Evolutionary conservation across 2,113 vertebrate genomes (phyloP), one percentile per base, ranked within the genome.

Genomic region (Rattus rattus): DNA sequence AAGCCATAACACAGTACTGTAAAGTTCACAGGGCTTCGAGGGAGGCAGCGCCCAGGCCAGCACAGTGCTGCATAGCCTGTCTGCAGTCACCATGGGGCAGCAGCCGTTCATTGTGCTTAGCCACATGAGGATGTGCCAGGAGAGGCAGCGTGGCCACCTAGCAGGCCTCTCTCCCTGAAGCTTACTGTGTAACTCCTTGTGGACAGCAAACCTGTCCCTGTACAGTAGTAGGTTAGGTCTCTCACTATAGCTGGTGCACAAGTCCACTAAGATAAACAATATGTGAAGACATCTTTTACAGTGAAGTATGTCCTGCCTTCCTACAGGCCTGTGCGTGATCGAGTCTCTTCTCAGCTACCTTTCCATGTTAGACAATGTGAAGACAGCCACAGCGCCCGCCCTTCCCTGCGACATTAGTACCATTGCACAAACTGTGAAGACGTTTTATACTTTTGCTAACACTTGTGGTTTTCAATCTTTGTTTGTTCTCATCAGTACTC

Each of bases 311-410:
- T 98, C 86, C 95, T 98, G 93, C 98, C 97, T 98, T 97, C 95
- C 67, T 88, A 95, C 70, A 97, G 98, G 98, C 95, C 97, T 98
- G 98, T 99, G 98, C 98, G 98, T 98, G 98, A 98, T 98, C 98
- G 98, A 99, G 99, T 99, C 99, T 98, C 98, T 98, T 97, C 98
- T 96, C 96, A 98, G 97, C 98, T 98, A 98, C 98, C 98, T 98
- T 98, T 97, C 97, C 22, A 96, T 96, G 95, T 49, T 92, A 98
- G 97, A 98, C 98, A 99, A 99, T 99, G 99, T 99, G 99, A 99
- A 99, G 98, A 94, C 98, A 98, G 98, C 97, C 98, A 98, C 97
- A 95, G 97, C 96, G 91, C 98, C 98, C 98, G 91, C 98, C 98
- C 98, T 98, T 98, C 98, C 95, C 97, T 98, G 49, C 96, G 90